Percentiles rank a stretch among this genome's conserved stretches.
These are phyloP conservation scores for Andricus curvator DNA, from an alignment of 2,888 invertebrate species.

Conservation along the genomic window DNA sequence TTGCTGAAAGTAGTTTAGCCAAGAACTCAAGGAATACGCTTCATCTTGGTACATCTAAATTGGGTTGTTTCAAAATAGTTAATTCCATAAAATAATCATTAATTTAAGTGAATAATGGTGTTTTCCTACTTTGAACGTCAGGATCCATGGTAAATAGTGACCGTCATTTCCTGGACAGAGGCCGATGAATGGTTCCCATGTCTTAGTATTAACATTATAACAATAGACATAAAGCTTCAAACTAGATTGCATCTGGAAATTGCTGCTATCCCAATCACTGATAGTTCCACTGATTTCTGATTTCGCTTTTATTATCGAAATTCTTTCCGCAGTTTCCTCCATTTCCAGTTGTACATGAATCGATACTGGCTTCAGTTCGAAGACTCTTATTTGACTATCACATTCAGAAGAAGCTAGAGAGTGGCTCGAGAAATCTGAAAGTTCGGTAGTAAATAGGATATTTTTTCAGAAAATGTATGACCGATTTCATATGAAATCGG, in stretches of 20 bases:
- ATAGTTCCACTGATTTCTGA: slow-evolving; percentile 63
- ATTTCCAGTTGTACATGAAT: slow-evolving; percentile 68
- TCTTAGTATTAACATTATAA: slow-evolving; percentile 84
- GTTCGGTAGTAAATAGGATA: neutral
- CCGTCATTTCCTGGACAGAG: slow-evolving; percentile 82
- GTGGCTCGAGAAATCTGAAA: slow-evolving; percentile 54
- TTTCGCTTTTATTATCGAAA: slow-evolving; percentile 69
- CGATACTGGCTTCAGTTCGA: slow-evolving; percentile 68
- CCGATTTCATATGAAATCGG: neutral
- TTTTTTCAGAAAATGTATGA: neutral
- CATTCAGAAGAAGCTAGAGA: slow-evolving; percentile 44
- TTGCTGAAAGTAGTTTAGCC: slow-evolving; percentile 66
- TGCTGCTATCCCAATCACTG: slow-evolving; percentile 66
- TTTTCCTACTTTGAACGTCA: slow-evolving; percentile 81
- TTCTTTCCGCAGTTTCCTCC: slow-evolving; percentile 69
- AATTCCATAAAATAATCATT: slow-evolving; percentile 66
- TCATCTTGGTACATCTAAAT: slow-evolving; percentile 79
- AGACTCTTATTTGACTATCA: slow-evolving; percentile 60
- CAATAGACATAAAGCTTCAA: slow-evolving; percentile 81
- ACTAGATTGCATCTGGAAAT: slow-evolving; percentile 68
- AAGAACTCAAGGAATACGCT: slow-evolving; percentile 80
- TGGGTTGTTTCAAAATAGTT: slow-evolving; percentile 1
- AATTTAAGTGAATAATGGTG: slow-evolving; percentile 43
- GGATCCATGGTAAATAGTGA: slow-evolving; percentile 87
- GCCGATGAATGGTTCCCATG: slow-evolving; percentile 93